Evolutionary conservation across 2,797 vertebrate genomes (phyloP).

Genomic region (Mergus octosetaceus): DNA sequence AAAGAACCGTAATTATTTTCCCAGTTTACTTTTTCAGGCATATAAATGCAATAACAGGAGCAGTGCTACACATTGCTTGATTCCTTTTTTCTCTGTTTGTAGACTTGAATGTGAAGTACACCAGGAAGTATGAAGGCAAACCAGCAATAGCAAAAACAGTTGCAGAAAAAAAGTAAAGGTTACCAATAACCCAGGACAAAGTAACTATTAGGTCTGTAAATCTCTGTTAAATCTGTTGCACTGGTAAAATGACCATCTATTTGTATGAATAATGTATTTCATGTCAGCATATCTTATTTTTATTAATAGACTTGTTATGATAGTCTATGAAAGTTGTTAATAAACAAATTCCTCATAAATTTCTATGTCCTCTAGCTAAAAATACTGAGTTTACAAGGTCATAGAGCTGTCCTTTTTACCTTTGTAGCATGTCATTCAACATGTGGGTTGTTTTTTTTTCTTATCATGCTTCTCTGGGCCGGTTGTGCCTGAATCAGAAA

Average conservation of each 20-base stretch:
- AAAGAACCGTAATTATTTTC: not conserved
- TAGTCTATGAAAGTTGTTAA: constrained; percentile 18
- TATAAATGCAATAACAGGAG: not conserved
- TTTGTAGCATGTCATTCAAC: not conserved
- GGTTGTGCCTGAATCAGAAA: not conserved
- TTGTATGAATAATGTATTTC: not conserved
- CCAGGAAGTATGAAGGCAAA: not conserved
- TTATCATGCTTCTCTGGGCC: not conserved
- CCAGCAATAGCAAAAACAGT: not conserved
- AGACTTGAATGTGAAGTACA: constrained; percentile 46
- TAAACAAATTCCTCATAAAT: constrained; percentile 12
- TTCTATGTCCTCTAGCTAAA: not conserved
- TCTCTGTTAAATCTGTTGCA: not conserved
- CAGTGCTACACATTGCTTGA: not conserved
- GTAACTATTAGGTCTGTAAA: not conserved
- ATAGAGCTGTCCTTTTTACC: not conserved
- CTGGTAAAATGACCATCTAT: not conserved
- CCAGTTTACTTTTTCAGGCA: not conserved
- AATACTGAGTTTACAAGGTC: not conserved
- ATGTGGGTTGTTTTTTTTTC: not conserved
- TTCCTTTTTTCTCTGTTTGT: not conserved
- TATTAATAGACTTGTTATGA: not conserved
- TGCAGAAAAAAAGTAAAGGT: not conserved
- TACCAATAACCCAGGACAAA: not conserved
- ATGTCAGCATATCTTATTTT: constrained; percentile 14